Base-by-base conservation (phyloP, 2,797 vertebrate genomes). In the Pagetopsis macropterus region DNA sequence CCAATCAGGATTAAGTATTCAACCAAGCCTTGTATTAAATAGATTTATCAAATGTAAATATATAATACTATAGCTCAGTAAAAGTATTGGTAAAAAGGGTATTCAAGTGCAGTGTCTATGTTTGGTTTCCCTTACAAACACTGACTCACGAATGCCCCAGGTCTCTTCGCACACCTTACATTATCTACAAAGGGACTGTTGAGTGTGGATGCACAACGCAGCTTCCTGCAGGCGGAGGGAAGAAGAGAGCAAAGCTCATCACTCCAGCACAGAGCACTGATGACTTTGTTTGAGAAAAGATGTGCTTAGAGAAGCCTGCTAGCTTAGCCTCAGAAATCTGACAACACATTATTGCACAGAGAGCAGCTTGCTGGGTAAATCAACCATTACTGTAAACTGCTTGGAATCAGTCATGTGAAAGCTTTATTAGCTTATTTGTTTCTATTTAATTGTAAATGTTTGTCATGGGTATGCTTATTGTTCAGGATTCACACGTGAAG, bases 201-300 rank as follows among this genome's bases (percentile, higher is more conserved):
- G 75, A 82, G 57, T 79, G 65, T 58, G 27, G 63, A 52, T 76
- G 59, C 77, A 78, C 67, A 81, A 76, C 75, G 81, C 55, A 41
- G 76, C 63, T 69, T 70, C 71, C 86, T 85, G 67, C 60, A 57
- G 84, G 84, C 84, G 1, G 51, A 57, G 50, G 33, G 62, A 45
- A 72, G 79, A 80, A 78, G 44, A 81, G 59, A 81, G 65, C 41
- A 61, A 79, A 78, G 21, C 78, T 78, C 85, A 72, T 76, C 48
- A 62, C 63, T 75, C 46, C 46, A 62, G 67, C 66, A 76, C 72
- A 46, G 27, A 54, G 63, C 17, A 4, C 65, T 76, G 78, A 83
- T 79, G 82, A 82, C 72, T 83, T 33, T 69, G 48, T 78, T 68
- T 78, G 79, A 87, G 67, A 66, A 64, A 57, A 77, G 67, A 75